These are phyloP conservation scores for Pseudomyrmex flavicornis DNA, from an alignment of 1,140 invertebrate genomes.

Conservation along the genomic window DNA sequence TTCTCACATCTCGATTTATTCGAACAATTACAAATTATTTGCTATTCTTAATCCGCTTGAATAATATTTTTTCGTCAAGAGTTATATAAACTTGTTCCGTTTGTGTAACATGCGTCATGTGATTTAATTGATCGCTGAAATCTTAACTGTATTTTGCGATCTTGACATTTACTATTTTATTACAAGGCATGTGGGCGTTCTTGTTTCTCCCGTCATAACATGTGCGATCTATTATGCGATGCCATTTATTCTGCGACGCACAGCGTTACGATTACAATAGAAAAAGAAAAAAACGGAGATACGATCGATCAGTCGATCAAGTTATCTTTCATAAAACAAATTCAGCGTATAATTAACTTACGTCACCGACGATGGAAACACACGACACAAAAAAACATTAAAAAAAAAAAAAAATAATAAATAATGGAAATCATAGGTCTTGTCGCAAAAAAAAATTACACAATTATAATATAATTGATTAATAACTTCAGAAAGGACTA, in stretches of 20 bases:
- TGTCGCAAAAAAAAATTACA: background rate
- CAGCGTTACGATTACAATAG: constrained; percentile 21
- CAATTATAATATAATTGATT: background rate
- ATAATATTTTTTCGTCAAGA: constrained; percentile 13
- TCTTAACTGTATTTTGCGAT: constrained; percentile 54
- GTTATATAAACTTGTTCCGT: constrained; percentile 30
- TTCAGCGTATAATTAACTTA: constrained; percentile 49
- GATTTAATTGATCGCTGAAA: constrained; percentile 40
- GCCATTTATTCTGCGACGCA: constrained; percentile 37
- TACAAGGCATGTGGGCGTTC: constrained; percentile 10
- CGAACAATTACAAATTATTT: constrained; percentile 31
- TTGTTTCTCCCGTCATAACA: constrained; percentile 20
- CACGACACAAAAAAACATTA: background rate
- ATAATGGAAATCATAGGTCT: constrained; percentile 5
- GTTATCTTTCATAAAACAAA: constrained; percentile 40
- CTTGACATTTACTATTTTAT: constrained; percentile 60
- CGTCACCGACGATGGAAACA: background rate
- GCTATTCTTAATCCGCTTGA: constrained; percentile 13
- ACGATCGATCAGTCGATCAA: constrained; percentile 29
- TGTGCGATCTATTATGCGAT: constrained; percentile 12
- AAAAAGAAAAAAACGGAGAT: constrained; percentile 6
- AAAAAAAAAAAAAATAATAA: background rate
- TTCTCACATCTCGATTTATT: constrained; percentile 6
- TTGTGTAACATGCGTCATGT: constrained; percentile 12
- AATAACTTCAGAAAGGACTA: background rate